These are phyloP conservation scores for Allochrocebus solatus DNA, from an alignment of 2,797 vertebrate genomes.

Conservation along the genomic window DNA sequence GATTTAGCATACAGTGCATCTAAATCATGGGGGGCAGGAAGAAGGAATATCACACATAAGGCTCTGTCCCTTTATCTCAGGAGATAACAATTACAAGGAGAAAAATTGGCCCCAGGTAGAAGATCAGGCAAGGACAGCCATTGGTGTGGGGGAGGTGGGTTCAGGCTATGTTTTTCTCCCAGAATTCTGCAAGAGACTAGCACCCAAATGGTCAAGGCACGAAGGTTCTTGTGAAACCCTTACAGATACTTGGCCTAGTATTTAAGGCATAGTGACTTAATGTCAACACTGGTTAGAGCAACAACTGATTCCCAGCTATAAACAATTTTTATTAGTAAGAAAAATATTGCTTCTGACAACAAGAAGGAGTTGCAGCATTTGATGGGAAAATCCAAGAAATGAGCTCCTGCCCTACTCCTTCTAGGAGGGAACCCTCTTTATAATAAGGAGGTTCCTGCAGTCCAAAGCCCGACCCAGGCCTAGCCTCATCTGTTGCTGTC, in stretches of 20 bases:
- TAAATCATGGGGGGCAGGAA: neutral
- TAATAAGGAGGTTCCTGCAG: neutral
- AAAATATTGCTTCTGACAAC: neutral
- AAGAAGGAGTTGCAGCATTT: neutral
- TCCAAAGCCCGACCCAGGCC: neutral
- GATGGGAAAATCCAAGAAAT: neutral
- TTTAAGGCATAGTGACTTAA: neutral
- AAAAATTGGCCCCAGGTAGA: neutral
- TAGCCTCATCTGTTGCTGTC: neutral
- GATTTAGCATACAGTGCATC: neutral
- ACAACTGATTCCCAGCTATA: neutral
- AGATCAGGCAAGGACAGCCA: neutral
- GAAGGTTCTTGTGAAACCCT: neutral
- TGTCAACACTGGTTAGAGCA: neutral
- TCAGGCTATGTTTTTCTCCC: neutral
- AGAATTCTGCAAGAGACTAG: neutral
- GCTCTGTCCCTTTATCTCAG: neutral
- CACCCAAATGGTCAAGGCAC: neutral
- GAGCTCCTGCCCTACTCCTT: neutral
- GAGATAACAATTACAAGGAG: neutral
- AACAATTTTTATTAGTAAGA: neutral
- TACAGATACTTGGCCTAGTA: neutral
- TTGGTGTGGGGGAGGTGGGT: neutral
- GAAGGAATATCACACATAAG: neutral
- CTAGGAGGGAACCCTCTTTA: neutral